Evolutionary conservation across 2,888 invertebrate genomes (phyloP).

Genomic region (Adelognathus sp.): DNA sequence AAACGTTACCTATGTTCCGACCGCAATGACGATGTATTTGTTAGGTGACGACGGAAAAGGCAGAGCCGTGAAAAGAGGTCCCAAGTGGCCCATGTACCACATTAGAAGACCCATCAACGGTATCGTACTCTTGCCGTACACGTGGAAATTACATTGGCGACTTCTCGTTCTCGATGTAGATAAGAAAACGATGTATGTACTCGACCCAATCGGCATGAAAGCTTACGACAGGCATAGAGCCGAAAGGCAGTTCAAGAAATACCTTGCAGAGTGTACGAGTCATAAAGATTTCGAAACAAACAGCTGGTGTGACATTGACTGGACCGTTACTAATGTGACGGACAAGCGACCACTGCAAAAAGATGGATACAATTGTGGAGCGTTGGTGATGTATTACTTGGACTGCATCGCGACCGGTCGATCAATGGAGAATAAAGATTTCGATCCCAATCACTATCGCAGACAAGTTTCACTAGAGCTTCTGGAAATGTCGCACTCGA

Average conservation of each 20-base stretch:
- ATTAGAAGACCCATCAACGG: background rate
- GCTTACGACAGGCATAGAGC: background rate
- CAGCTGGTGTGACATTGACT: background rate
- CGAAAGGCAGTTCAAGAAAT: background rate
- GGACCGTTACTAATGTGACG: background rate
- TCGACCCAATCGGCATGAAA: constrained; percentile 3
- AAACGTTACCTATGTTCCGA: constrained; percentile 9
- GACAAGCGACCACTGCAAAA: background rate
- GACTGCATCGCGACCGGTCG: background rate
- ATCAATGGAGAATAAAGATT: background rate
- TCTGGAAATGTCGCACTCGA: background rate
- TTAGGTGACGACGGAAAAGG: background rate
- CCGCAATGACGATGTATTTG: background rate
- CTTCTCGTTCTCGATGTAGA: constrained; percentile 4
- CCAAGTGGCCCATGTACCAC: constrained; percentile 3
- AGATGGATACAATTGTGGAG: constrained; percentile 4
- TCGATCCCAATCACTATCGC: background rate
- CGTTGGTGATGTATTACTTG: background rate
- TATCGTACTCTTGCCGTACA: background rate
- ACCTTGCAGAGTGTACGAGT: background rate
- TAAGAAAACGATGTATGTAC: background rate
- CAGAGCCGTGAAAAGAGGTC: background rate
- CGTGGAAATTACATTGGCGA: constrained; percentile 4
- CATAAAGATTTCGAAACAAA: background rate
- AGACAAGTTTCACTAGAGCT: background rate